Base-by-base conservation (phyloP, 2,888 invertebrate genomes). In the Empis stercorea region DNA sequence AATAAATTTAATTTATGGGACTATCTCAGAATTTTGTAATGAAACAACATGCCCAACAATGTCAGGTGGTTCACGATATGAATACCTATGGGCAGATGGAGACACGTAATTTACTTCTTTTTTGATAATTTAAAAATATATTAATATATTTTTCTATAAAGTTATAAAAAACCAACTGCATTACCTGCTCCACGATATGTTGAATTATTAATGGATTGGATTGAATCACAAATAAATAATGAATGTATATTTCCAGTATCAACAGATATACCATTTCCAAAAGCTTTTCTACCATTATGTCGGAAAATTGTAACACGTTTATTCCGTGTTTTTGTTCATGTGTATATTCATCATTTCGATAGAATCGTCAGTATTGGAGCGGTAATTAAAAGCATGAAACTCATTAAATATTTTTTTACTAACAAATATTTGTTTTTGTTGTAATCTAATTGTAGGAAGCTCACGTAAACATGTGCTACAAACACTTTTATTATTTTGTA, bases 321-420 rank as follows among this genome's bases (percentile, higher is more conserved):
- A 39, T 92, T 89, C 68, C 74, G 92, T 55, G 89, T 93, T 4
- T 93, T 93, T 67, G 92, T 93, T 1, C 92, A 93, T 66, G 89
- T 92, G 39, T 93, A 93, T 63, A 93, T 93, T 53, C 92, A 93
- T 70, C 93, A 93, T 66, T 94, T 93, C 66, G 91, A 93, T 63
- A 78, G 87, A 58, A 76, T 93, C 51, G 83, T 87, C 20, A 79
- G 83, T 40, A 84, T 92, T 58, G 86, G 88, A 56, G 91, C 91
- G 32, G 88, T 89, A 73, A 79, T 82, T 76, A 57, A 30, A n/a
- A n/a, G n/a, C n/a, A n/a, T n/a, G n/a, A n/a, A n/a, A n/a, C n/a
- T 17, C 20, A 30, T n/a, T 6, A 16, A 2, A 9, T n/a, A 23
- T 40, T 34, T 45, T 43, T 37, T 47, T 47, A 50, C 16, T 43